Base-by-base conservation (phyloP, 2,113 vertebrate species). In the Tragelaphus imberbis region DNA sequence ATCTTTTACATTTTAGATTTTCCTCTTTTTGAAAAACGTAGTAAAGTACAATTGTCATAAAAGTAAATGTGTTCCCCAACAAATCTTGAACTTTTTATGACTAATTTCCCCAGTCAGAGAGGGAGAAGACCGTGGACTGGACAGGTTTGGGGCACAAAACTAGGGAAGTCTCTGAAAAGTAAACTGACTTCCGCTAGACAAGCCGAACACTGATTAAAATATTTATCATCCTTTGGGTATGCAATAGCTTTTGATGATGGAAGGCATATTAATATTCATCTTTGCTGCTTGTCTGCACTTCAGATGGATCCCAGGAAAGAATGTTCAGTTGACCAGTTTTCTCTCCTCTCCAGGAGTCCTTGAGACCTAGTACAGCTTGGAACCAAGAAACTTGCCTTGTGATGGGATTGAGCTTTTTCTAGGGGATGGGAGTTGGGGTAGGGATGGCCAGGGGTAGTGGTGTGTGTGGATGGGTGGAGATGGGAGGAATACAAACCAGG, bases 211-310 rank as follows among this genome's bases (percentile, higher is more conserved):
- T 98, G 99, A 99, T 99, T 99, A 99, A 99, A 99, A 99, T 99
- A 98, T 98, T 99, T 99, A 98, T 98, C 98, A 98, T 99, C 98
- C 99, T 99, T 99, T 98, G 98, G 98, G 98, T 99, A 98, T 98
- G 98, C 98, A 99, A 98, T 97, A 97, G 98, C 98, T 98, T 99
- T 99, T 99, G 99, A 99, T 99, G 99, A 98, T 98, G 98, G 98
- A 98, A 98, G 96, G 96, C 98, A 63, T 99, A 99, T 99, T 99
- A 99, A 98, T 99, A 99, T 99, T 99, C 98, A 98, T 98, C 98
- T 98, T 98, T 97, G 98, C 98, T 98, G 96, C 98, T 98, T 99
- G 98, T 99, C 98, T 97, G 98, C 98, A 98, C 98, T 98, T 98
- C 98, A 99, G 98, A 99, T 97, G 98, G 98, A 98, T 98, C 98